Base-by-base conservation (phyloP, 2,113 vertebrate genomes). In the Lucifuga dentata region DNA sequence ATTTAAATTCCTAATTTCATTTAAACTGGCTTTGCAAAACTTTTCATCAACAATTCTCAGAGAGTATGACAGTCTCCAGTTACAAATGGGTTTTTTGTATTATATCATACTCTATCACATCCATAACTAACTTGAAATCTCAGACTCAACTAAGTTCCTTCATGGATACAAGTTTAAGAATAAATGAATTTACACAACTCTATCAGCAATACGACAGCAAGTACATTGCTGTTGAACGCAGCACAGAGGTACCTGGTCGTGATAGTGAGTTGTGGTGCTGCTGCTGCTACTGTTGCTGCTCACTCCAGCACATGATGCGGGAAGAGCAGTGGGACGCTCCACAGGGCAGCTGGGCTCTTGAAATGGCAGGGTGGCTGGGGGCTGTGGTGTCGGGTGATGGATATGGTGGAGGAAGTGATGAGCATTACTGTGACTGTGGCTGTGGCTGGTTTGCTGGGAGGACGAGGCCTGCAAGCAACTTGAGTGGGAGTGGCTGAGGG, bases 341-440 rank as follows among this genome's bases (percentile, higher is more conserved):
- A 96, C 92, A 5, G 95, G 95, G 79, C 96, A 98, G 79, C 92
- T 89, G 16, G 95, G 78, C 58, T 99, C 98, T 19, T 90, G 93
- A 83, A 97, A 98, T 0, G 95, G 87, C 75, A 93, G 72, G 13
- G 94, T 92, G 40, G 95, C 93, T 0, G 95, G 93, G 2, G 95
- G 87, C 55, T 90, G 90, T 0, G 89, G 92, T 57, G 95, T 94
- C 43, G 95, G 88, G 81, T 93, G 92, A 70, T 95, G 94, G 79
- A 97, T 95, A 70, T 98, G 97, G 59, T 95, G 95, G 72, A 97
- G 95, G 75, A 93, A 93, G 84, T 93, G 93, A 78, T 96, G 96
- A 58, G 94, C 81, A 68, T 91, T 92, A 69, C 90, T 73, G 83
- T 98, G 95, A 68, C 94, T 91, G 53, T 94, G 94, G 19, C 94